phyloP scores from a whole-genome alignment of 1,140 invertebrate genomes.

The Oscheius sp. region DNA sequence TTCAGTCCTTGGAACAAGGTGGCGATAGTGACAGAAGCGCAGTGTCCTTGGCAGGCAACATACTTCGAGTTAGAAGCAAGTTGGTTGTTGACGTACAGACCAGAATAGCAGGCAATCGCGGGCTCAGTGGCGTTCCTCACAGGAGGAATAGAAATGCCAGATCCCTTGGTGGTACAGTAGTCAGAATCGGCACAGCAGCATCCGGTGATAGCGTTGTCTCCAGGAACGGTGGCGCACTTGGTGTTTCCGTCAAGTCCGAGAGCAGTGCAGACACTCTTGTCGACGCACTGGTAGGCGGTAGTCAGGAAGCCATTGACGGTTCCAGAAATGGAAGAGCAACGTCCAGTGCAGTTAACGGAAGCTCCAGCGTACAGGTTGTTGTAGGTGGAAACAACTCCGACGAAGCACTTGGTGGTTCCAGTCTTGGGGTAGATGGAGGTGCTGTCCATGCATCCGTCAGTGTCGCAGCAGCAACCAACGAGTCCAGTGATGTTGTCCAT shows the following conservation, averaged over 20 bases:
- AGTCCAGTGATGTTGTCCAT: constrained; percentile 11
- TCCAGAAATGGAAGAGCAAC: constrained; percentile 12
- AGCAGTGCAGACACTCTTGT: constrained; percentile 7
- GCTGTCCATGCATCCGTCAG: constrained; percentile 24
- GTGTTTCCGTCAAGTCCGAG: constrained; percentile 12
- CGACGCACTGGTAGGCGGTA: constrained; percentile 21
- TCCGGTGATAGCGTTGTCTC: constrained; percentile 19
- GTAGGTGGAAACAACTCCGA: constrained; percentile 14
- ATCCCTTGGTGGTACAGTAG: constrained; percentile 21
- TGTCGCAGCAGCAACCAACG: constrained; percentile 34
- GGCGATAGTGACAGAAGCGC: constrained; percentile 25
- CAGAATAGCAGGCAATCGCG: constrained; percentile 21
- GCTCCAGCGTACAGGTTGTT: constrained; percentile 5
- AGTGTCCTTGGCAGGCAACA: constrained; percentile 25
- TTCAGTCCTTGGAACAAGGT: not conserved
- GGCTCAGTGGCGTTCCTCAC: not conserved
- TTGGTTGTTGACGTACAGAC: constrained; percentile 1
- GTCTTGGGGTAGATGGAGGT: not conserved
- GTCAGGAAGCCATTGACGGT: constrained; percentile 10
- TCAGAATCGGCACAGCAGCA: constrained; percentile 24
- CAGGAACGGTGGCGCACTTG: not conserved
- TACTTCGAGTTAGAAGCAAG: not conserved
- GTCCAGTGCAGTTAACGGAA: constrained; percentile 14
- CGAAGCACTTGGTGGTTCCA: constrained; percentile 32
- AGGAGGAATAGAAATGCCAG: constrained; percentile 1